These are phyloP conservation scores for Terebella lapidaria DNA, from an alignment of 2,888 invertebrate species.

Conservation along the genomic window DNA sequence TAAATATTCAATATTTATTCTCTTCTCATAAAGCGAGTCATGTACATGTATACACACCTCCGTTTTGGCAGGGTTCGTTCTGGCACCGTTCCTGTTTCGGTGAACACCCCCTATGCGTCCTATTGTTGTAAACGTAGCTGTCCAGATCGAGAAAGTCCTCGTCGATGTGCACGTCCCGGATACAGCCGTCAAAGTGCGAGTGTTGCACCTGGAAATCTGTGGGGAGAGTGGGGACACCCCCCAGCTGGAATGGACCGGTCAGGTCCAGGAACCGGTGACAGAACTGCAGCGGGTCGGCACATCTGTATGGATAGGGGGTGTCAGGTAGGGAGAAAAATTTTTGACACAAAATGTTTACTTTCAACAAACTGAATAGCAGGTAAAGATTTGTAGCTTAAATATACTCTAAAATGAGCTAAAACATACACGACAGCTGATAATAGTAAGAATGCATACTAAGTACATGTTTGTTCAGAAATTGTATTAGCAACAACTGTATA, in stretches of 20 bases:
- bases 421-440: too few species aligned
- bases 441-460: too few species aligned
- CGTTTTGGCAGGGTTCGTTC: slow-evolving; percentile 9
- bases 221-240: slow-evolving; percentile 70
- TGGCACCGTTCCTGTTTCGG: slow-evolving; percentile 78
- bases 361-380: too few species aligned
- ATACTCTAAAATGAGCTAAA: too few species aligned
- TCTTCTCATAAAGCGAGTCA: too few species aligned
- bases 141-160: slow-evolving; percentile 82
- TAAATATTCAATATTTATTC: too few species aligned
- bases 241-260: slow-evolving; percentile 82
- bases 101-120: slow-evolving; percentile 70
- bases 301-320: slow-evolving; percentile 47
- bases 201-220: slow-evolving; percentile 36
- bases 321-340: too few species aligned
- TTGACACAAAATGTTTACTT: too few species aligned
- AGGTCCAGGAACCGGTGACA: slow-evolving; percentile 77
- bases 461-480: too few species aligned
- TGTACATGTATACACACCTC: too few species aligned
- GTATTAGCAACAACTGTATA: too few species aligned
- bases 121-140: slow-evolving; percentile 33
- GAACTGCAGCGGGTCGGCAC: slow-evolving; percentile 55
- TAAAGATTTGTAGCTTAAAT: too few species aligned
- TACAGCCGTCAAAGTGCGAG: slow-evolving; percentile 80
- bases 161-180: slow-evolving; percentile 81